Conservation (phyloP, 2,888 invertebrate species). For the Coelinius sp. region DNA sequence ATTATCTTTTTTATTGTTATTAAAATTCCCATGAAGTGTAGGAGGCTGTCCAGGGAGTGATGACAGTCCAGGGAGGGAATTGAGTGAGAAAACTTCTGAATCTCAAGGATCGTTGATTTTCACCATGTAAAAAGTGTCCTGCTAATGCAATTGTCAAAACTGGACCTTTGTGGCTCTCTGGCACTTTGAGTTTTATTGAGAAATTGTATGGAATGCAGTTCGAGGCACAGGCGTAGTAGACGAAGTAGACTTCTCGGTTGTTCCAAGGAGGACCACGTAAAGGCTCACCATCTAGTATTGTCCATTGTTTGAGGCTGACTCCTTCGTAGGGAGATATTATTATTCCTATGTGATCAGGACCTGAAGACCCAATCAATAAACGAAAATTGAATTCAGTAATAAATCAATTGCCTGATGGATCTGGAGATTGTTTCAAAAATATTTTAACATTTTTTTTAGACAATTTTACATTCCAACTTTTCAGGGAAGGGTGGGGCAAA, state of each 20-base stretch:
- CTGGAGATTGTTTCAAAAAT: too few relatives aligned
- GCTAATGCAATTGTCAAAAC: constrained; percentile 75
- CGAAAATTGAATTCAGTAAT: not conserved
- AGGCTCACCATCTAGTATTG: constrained; percentile 73
- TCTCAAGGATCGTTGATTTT: constrained; percentile 72
- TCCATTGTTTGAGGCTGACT: constrained; percentile 75
- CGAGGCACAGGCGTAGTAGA: constrained; percentile 78
- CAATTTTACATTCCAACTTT: too few relatives aligned
- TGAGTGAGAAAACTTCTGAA: constrained; percentile 74
- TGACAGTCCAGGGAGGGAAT: constrained; percentile 78
- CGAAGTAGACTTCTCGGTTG: constrained; percentile 77
- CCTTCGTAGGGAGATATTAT: constrained; percentile 76
- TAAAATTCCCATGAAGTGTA: constrained; percentile 77
- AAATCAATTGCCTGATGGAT: not conserved
- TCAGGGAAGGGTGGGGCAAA: too few relatives aligned
- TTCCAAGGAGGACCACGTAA: constrained; percentile 74
- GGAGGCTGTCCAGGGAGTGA: constrained; percentile 80
- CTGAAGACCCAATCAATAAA: constrained; percentile 64
- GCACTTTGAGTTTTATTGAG: constrained; percentile 75
- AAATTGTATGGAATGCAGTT: constrained; percentile 75
- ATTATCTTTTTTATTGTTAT: constrained; percentile 29
- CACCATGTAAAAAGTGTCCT: constrained; percentile 76
- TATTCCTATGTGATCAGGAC: constrained; percentile 79
- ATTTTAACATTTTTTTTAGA: too few relatives aligned
- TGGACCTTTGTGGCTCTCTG: constrained; percentile 66